These are phyloP conservation scores for Chlamydotis undulata DNA, from an alignment of 2,113 vertebrate genomes.

Conservation along the genomic window DNA sequence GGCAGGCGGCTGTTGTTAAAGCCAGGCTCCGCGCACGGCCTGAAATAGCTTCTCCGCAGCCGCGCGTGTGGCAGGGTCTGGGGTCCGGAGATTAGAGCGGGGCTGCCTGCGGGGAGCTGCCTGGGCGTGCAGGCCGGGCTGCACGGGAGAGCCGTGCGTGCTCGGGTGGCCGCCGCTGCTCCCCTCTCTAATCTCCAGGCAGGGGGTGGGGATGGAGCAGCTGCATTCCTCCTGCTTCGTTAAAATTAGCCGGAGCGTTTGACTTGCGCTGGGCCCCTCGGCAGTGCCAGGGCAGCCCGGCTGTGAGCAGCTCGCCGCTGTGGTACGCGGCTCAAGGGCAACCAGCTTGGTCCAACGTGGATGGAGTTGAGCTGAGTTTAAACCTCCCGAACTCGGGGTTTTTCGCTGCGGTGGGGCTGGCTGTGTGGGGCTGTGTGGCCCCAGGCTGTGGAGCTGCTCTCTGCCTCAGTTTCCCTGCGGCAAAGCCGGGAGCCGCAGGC, in stretches of 20 bases:
- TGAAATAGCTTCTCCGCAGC: slow-evolving; percentile 32
- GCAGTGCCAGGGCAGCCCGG: neutral
- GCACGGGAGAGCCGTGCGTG: accelerated
- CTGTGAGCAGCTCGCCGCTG: neutral
- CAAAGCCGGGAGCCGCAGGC: neutral
- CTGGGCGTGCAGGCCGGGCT: neutral
- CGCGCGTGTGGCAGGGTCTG: neutral
- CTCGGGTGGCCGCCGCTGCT: neutral
- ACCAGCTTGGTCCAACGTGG: neutral
- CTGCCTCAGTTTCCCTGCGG: neutral
- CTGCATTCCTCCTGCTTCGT: slow-evolving; percentile 10
- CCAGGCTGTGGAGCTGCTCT: neutral
- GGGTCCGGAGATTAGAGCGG: neutral
- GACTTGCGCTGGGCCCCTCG: neutral
- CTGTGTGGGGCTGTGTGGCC: neutral
- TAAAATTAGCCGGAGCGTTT: neutral
- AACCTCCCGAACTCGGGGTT: neutral
- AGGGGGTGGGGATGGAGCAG: neutral
- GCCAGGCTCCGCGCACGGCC: neutral
- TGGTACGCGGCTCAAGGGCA: neutral
- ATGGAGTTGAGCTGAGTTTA: neutral
- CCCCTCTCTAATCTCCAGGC: neutral
- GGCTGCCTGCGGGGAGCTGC: neutral
- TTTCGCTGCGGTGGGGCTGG: accelerated
- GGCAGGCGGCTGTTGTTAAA: neutral